phyloP scores from a whole-genome alignment of 30 jellyfish, hydroid and myxozoan species.

The Clytia hemisphaerica region DNA sequence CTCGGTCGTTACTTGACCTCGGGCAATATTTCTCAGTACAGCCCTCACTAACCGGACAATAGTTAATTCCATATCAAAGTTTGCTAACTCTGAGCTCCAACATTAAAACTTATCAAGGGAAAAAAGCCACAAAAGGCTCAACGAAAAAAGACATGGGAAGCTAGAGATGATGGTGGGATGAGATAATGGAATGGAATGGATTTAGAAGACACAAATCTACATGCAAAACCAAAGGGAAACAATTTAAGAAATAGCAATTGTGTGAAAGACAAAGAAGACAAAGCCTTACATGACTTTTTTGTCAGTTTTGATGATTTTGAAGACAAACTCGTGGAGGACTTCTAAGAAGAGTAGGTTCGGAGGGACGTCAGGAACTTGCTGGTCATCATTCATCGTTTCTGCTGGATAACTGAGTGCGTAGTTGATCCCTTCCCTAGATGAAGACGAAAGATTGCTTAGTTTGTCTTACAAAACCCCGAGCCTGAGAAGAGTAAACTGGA shows the following conservation, averaged over 20 bases:
- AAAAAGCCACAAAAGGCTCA: too few relatives aligned
- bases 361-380: slow-evolving; percentile 19
- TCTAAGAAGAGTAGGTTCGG: slow-evolving; percentile 68
- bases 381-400: slow-evolving; percentile 21
- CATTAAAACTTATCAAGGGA: too few relatives aligned
- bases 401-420: slow-evolving; percentile 44
- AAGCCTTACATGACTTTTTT: slow-evolving; percentile 27
- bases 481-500: too few relatives aligned
- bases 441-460: too few relatives aligned
- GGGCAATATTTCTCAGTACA: too few relatives aligned
- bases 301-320: slow-evolving; percentile 58
- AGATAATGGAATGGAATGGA: not conserved
- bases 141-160: not conserved
- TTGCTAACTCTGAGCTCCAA: too few relatives aligned
- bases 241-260: not conserved
- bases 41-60: too few relatives aligned
- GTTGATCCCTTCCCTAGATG: slow-evolving; percentile 71
- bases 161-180: not conserved
- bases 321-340: slow-evolving; percentile 67
- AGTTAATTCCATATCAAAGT: too few relatives aligned
- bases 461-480: too few relatives aligned
- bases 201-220: not conserved
- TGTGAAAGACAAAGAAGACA: not conserved
- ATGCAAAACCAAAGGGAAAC: not conserved
- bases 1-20: too few relatives aligned